These are phyloP conservation scores for Crambe crambe DNA, from an alignment of 37 sponge, comb jelly and placozoan genomes.

Conservation along the genomic window DNA sequence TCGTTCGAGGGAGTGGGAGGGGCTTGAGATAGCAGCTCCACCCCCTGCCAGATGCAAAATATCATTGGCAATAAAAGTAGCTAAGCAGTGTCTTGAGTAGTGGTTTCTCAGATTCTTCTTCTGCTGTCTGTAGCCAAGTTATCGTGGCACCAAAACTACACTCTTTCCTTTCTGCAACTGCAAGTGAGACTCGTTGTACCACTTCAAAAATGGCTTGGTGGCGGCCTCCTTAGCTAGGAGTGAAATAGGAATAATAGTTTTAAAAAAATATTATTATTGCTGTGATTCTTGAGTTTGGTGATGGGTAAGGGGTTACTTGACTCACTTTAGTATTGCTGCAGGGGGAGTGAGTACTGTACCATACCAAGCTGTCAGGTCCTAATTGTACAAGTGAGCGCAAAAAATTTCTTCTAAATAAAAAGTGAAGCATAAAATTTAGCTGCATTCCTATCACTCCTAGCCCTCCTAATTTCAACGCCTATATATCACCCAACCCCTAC, in stretches of 20 bases:
- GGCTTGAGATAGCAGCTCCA: too few species aligned
- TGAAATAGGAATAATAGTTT: background rate
- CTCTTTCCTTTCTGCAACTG: slow-evolving; percentile 75
- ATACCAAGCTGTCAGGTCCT: too few species aligned
- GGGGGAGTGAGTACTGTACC: too few species aligned
- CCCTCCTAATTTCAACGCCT: too few species aligned
- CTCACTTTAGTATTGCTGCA: too few species aligned
- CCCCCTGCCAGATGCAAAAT: background rate
- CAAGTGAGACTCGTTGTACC: slow-evolving; percentile 83
- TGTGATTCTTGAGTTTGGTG: background rate
- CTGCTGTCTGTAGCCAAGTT: slow-evolving; percentile 93
- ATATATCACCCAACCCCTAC: too few species aligned
- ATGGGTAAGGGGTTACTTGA: too few species aligned
- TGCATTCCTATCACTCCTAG: too few species aligned
- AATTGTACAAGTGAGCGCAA: too few species aligned
- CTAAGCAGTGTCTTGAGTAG: background rate
- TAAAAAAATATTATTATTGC: background rate
- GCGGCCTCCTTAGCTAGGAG: background rate
- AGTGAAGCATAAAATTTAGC: too few species aligned
- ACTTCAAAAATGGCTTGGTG: slow-evolving; percentile 67
- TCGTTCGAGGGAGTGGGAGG: too few species aligned
- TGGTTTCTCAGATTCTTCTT: slow-evolving; percentile 69
- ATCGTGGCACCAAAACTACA: slow-evolving; percentile 86
- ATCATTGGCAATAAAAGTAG: background rate
- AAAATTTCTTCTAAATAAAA: too few species aligned